Conservation (phyloP, 2,797 vertebrate species). For the Pogoniulus pusillus region DNA sequence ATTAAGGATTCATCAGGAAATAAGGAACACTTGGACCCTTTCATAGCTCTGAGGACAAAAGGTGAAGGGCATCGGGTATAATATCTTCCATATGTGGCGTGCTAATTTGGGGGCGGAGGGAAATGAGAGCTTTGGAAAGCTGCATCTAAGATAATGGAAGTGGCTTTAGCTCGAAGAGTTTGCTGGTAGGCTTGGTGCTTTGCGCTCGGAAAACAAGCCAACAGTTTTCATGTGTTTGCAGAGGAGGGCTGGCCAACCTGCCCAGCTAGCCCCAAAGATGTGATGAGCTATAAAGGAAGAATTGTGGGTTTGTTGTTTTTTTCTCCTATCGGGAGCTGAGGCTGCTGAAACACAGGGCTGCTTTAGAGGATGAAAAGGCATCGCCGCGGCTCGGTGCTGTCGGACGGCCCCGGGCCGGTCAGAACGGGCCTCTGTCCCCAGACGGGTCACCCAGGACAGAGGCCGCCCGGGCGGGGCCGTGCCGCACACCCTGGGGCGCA, state of each 20-base stretch:
- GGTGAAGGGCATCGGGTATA: constrained; percentile 59
- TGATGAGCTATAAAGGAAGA: neutral
- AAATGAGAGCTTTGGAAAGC: constrained; percentile 38
- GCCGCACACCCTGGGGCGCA: neutral
- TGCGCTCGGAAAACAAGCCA: constrained; percentile 6
- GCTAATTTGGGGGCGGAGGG: constrained; percentile 36
- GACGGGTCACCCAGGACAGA: neutral
- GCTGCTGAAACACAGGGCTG: neutral
- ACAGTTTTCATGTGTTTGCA: neutral
- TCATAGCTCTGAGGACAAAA: constrained; percentile 57
- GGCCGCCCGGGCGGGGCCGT: neutral
- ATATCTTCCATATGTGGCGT: constrained; percentile 64
- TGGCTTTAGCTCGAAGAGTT: constrained; percentile 40
- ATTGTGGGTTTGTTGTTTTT: neutral
- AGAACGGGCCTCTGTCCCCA: neutral
- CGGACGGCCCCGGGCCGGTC: neutral
- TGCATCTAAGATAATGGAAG: constrained; percentile 37
- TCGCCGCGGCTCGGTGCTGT: neutral
- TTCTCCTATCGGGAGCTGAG: neutral
- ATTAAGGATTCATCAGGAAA: constrained; percentile 69
- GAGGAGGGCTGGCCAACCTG: neutral
- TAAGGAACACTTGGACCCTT: constrained; percentile 53
- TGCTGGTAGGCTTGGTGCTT: neutral
- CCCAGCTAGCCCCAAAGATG: neutral
- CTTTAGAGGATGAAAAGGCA: neutral